Evolutionary conservation across 2,797 vertebrate species (phyloP).

Genomic region (Anolis apletophallus): DNA sequence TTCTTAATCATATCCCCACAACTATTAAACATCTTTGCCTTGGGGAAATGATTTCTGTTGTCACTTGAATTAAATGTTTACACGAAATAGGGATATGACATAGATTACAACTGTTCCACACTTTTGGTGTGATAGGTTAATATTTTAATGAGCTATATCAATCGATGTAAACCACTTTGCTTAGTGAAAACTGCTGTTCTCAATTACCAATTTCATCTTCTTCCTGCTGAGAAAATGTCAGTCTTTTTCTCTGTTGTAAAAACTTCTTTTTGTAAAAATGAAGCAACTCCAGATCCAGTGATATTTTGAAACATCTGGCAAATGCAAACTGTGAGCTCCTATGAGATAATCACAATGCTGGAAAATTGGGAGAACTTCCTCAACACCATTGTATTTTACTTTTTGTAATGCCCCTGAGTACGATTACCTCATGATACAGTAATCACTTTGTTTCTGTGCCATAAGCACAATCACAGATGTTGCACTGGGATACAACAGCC

Average conservation of each 20-base stretch:
- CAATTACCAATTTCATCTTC: constrained; percentile 77
- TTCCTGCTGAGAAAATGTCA: constrained; percentile 80
- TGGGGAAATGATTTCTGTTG: constrained; percentile 44
- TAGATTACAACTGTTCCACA: constrained; percentile 61
- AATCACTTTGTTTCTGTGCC: constrained; percentile 71
- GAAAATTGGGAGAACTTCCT: constrained; percentile 75
- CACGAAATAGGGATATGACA: constrained; percentile 69
- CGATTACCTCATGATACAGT: constrained; percentile 64
- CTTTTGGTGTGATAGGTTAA: constrained; percentile 65
- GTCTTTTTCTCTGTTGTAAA: constrained; percentile 69
- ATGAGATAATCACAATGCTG: constrained; percentile 71
- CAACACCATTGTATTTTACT: constrained; percentile 71
- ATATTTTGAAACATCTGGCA: constrained; percentile 81
- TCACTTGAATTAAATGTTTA: constrained; percentile 60
- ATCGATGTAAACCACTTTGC: constrained; percentile 76
- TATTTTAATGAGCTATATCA: constrained; percentile 74
- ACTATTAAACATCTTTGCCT: background rate
- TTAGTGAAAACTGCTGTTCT: constrained; percentile 71
- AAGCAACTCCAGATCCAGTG: constrained; percentile 71
- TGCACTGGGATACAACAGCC: constrained; percentile 63
- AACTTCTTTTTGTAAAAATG: constrained; percentile 76
- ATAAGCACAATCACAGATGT: constrained; percentile 75
- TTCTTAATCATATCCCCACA: no score
- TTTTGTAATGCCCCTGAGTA: constrained; percentile 74
- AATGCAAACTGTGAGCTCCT: constrained; percentile 74